These are phyloP conservation scores for Drosophila sechellia DNA, from an alignment of 1,140 invertebrate genomes.

Conservation along the genomic window DNA sequence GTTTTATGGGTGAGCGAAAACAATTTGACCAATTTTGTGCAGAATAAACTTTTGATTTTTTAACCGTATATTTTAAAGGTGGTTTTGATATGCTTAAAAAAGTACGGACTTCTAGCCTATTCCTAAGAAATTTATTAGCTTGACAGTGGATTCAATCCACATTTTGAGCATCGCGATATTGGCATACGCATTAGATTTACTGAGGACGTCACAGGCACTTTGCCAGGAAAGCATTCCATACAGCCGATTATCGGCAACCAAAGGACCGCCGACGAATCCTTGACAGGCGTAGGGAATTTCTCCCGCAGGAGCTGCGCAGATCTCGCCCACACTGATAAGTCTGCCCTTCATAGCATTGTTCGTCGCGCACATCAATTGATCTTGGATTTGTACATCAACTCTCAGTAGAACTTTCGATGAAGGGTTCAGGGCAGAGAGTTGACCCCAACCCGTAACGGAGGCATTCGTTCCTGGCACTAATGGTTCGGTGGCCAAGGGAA, in stretches of 20 bases:
- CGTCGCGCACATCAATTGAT: background rate
- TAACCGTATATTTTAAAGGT: too few species aligned
- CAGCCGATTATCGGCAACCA: conserved; percentile 14
- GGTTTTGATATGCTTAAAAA: background rate
- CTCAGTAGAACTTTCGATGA: background rate
- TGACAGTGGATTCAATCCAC: conserved; percentile 28
- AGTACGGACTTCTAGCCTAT: background rate
- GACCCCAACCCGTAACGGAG: conserved; percentile 30
- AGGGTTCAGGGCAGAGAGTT: background rate
- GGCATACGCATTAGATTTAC: conserved; percentile 20
- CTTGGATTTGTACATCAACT: background rate
- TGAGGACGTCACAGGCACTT: conserved; percentile 6
- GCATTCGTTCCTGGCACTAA: background rate
- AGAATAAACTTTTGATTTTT: background rate
- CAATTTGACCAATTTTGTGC: conserved; percentile 12
- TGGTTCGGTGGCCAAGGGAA: background rate
- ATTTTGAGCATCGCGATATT: conserved; percentile 3
- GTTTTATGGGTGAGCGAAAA: conserved; percentile 16
- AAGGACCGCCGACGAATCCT: conserved; percentile 15
- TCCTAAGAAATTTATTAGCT: background rate
- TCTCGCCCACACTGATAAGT: background rate
- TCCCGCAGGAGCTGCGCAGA: conserved; percentile 13
- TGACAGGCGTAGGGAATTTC: background rate
- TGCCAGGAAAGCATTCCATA: conserved; percentile 34
- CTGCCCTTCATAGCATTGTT: background rate